Evolutionary conservation across 2,888 invertebrate species (phyloP).

Genomic region (Brachyptera putata): DNA sequence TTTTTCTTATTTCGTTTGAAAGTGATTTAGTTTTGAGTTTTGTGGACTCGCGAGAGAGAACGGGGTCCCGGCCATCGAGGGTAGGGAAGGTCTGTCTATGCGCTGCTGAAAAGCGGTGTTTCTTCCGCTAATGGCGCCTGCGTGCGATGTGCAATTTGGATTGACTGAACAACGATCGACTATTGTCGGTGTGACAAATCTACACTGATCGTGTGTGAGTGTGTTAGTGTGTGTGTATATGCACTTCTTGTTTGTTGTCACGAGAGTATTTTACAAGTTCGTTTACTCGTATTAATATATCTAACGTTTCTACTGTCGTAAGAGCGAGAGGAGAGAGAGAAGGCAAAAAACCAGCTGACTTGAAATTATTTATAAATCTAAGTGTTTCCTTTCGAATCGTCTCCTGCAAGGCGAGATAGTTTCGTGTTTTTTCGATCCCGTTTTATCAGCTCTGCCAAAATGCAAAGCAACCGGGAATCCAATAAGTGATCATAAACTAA

Average conservation of each 20-base stretch:
- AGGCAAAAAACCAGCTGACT: too few relatives aligned
- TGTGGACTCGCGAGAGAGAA: constrained; percentile 1
- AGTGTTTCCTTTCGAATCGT: too few relatives aligned
- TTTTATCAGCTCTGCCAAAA: too few relatives aligned
- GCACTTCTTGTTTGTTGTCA: not conserved
- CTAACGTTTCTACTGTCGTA: too few relatives aligned
- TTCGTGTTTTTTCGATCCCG: too few relatives aligned
- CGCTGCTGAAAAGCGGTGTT: constrained; percentile 20
- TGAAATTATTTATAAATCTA: too few relatives aligned
- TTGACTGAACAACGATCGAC: constrained; percentile 23
- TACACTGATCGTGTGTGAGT: constrained; percentile 12
- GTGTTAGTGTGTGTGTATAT: not conserved
- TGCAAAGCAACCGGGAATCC: too few relatives aligned
- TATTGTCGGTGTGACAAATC: constrained; percentile 20
- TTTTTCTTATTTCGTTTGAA: not conserved
- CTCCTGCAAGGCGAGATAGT: too few relatives aligned
- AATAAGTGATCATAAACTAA: too few relatives aligned
- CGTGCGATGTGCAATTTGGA: constrained; percentile 28
- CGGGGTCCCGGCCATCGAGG: constrained; percentile 26
- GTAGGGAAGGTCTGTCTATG: constrained; percentile 25
- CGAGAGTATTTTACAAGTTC: too few relatives aligned
- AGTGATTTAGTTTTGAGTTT: not conserved
- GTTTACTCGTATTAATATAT: too few relatives aligned
- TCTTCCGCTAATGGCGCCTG: constrained; percentile 29
- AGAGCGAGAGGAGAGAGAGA: too few relatives aligned